phyloP scores from a whole-genome alignment of 2,113 vertebrate genomes.

The Caracal caracal region DNA sequence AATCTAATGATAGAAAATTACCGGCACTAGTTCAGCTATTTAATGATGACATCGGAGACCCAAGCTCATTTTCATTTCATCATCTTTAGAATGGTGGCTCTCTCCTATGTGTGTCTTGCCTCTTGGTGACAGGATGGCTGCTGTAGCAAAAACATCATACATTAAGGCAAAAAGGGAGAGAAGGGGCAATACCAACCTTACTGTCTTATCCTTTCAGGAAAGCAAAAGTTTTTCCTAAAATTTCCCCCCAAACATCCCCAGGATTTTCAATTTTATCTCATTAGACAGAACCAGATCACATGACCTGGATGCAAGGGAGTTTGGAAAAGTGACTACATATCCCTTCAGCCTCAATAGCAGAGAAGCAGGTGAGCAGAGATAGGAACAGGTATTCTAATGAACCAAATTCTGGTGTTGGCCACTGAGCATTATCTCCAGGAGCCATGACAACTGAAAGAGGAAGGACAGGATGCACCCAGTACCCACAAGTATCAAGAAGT shows the following conservation, averaged over 20 bases:
- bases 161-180: neutral
- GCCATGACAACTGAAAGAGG: neutral
- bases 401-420: neutral
- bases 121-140: neutral
- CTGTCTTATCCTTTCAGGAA: neutral
- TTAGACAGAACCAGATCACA: neutral
- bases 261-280: neutral
- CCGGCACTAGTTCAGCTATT: neutral
- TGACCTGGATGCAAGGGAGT: neutral
- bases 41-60: neutral
- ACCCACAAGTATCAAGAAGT: neutral
- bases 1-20: neutral
- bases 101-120: neutral
- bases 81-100: neutral
- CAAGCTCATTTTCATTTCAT: neutral
- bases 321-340: neutral
- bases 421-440: neutral
- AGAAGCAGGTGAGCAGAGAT: neutral
- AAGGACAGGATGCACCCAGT: neutral
- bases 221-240: neutral
- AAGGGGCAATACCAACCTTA: neutral
- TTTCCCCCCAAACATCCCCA: neutral
- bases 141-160: neutral
- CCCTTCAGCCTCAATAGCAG: neutral
- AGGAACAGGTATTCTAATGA: neutral